Base-by-base conservation (phyloP, 2,113 vertebrate genomes). In the Numenius arquata region DNA sequence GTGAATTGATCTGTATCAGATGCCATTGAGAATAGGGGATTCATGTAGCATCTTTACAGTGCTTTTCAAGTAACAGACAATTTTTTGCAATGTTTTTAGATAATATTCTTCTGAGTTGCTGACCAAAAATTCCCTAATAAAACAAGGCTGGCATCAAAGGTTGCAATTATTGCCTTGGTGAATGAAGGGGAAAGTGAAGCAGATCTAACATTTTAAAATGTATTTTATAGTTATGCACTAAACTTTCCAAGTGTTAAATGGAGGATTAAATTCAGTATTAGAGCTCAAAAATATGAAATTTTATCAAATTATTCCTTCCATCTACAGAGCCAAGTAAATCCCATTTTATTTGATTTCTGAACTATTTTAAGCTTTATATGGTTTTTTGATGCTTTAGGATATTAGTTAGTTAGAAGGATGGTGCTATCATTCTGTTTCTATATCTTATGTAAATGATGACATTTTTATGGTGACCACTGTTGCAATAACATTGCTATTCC, bases 151-250 rank as follows among this genome's bases (percentile, higher is more conserved):
- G 23, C 40, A 50, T 82, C 61, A 72, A 62, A 93, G 48, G 19
- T n/a, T 90, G 53, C 84, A 88, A 53, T 93, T 90, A 81, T 21
- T 72, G 30, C 88, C 90, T 67, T 85, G 77, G 48, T 23, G 13
- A 96, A 89, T 75, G 70, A 90, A 90, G 52, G 53, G 34, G 72
- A 86, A 96, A 94, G 23, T 61, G 68, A 73, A 90, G 79, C 36
- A 84, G 53, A 63, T 74, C 56, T 61, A 92, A 72, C 56, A 58
- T 68, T 84, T 95, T 38, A 27, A 88, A 84, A 43, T 65, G 18
- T 81, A 40, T 41, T 81, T 94, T 85, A 58, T 61, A 47, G 36
- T 56, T 89, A 89, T 50, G 56, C 13, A 30, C 43, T 89, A 84
- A 93, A 50, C 2, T 72, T 93, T 78, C 65, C 11, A 59, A 75